Conservation (phyloP, 2,797 vertebrate genomes). For the Alectoris magna region DNA sequence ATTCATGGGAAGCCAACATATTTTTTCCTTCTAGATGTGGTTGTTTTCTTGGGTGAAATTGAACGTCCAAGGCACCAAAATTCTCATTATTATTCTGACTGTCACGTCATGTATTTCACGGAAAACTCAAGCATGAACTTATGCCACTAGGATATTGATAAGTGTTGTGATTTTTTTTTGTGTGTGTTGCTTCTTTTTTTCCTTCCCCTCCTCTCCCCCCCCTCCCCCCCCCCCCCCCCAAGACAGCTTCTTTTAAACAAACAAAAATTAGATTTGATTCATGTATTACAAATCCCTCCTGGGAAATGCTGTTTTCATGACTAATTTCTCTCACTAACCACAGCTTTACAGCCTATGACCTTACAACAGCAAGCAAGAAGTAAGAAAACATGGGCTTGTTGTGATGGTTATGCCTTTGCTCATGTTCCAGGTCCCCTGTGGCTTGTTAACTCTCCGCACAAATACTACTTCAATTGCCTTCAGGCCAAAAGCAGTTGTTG, state of each 20-base stretch:
- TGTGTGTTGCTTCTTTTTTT: background rate
- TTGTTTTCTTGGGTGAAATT: background rate
- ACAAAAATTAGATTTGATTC: constrained; percentile 69
- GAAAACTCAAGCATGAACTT: background rate
- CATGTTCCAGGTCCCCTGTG: constrained; percentile 64
- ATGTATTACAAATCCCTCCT: constrained; percentile 68
- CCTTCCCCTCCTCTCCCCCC: too few species aligned
- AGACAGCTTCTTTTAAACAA: constrained; percentile 65
- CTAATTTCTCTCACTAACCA: constrained; percentile 80
- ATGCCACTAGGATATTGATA: constrained; percentile 17
- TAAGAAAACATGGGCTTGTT: constrained; percentile 75
- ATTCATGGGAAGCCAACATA: background rate
- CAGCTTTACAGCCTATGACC: constrained; percentile 74
- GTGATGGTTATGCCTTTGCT: constrained; percentile 70
- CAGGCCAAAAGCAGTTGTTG: constrained; percentile 43
- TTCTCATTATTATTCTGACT: background rate
- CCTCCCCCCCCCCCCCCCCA: too few species aligned
- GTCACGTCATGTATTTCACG: background rate
- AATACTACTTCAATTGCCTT: constrained; percentile 45
- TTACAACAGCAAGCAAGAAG: constrained; percentile 68
- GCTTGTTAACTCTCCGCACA: constrained; percentile 72
- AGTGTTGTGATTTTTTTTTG: background rate
- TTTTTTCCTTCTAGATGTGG: background rate
- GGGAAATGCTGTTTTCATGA: constrained; percentile 76
- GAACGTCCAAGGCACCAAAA: background rate